Percentiles rank a stretch among this genome's conserved stretches.
Conservation (phyloP, 1,140 invertebrate species). For the Scaptomyza graminum region DNA sequence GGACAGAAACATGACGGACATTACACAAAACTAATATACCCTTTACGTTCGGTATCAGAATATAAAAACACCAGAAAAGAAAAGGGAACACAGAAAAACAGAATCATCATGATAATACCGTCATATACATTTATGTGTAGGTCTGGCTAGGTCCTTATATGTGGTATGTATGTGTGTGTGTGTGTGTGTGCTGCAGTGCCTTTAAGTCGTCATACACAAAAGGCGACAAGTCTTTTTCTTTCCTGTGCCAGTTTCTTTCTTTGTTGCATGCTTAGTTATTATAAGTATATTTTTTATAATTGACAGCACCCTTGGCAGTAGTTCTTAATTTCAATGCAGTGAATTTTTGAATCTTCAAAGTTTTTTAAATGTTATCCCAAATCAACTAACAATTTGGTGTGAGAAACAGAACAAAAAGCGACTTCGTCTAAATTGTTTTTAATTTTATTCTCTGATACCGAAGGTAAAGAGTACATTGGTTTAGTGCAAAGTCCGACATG, state of each 20-base stretch:
- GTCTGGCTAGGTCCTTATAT: constrained; percentile 50
- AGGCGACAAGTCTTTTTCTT: constrained; percentile 68
- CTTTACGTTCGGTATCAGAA: no score
- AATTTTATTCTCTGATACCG: no score
- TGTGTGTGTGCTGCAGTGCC: constrained; percentile 24
- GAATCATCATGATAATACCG: constrained; percentile 35
- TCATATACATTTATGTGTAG: constrained; percentile 44
- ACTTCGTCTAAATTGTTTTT: no score
- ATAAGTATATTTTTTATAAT: constrained; percentile 43
- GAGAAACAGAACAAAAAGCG: no score
- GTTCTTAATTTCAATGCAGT: constrained; percentile 1
- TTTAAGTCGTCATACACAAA: constrained; percentile 34
- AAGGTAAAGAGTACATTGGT: no score
- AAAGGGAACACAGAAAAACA: constrained; percentile 13
- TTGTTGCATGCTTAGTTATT: constrained; percentile 23
- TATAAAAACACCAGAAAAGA: constrained; percentile 3
- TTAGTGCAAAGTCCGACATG: no score
- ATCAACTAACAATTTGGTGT: no score
- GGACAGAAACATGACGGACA: no score
- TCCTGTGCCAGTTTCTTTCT: constrained; percentile 30
- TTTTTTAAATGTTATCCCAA: no score
- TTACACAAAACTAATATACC: no score
- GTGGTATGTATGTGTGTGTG: constrained; percentile 7
- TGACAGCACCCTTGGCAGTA: constrained; percentile 17
- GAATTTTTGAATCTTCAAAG: no score